Percentiles rank a stretch among this genome's conserved stretches.
Evolutionary conservation across 2,797 vertebrate genomes (phyloP).

Genomic region (Helarctos malayanus): DNA sequence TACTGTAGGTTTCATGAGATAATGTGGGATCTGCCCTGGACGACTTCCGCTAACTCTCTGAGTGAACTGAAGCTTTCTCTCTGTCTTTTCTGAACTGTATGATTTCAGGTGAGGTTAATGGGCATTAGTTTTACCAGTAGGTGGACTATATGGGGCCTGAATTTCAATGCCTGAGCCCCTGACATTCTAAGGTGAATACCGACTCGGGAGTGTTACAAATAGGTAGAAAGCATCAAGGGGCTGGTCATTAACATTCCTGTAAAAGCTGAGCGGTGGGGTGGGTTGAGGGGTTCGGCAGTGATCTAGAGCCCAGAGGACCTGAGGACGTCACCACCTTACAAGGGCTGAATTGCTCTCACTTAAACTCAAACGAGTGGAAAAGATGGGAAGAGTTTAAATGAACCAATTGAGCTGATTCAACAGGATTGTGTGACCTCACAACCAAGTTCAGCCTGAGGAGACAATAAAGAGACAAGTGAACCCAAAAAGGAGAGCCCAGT

Average conservation of each 20-base stretch:
- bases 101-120: slow-evolving; percentile 73
- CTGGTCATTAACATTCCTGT: slow-evolving; percentile 55
- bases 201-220: slow-evolving; percentile 23
- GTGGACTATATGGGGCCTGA: neutral
- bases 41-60: neutral
- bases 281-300: neutral
- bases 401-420: slow-evolving; percentile 75
- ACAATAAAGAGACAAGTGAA: slow-evolving; percentile 74
- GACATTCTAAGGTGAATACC: slow-evolving; percentile 1
- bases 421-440: slow-evolving; percentile 69
- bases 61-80: neutral
- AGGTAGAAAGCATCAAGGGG: neutral
- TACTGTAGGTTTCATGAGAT: neutral
- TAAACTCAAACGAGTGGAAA: slow-evolving; percentile 64
- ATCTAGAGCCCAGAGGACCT: neutral
- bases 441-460: slow-evolving; percentile 71
- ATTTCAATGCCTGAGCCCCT: slow-evolving; percentile 30
- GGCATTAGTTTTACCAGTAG: slow-evolving; percentile 25
- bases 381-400: slow-evolving; percentile 64
- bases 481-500: neutral
- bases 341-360: slow-evolving; percentile 68
- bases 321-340: neutral
- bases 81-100: neutral
- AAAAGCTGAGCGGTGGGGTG: neutral
- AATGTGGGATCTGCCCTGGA: neutral